Conservation (phyloP, 2,797 vertebrate genomes). For the Lithobates sylvaticus region DNA sequence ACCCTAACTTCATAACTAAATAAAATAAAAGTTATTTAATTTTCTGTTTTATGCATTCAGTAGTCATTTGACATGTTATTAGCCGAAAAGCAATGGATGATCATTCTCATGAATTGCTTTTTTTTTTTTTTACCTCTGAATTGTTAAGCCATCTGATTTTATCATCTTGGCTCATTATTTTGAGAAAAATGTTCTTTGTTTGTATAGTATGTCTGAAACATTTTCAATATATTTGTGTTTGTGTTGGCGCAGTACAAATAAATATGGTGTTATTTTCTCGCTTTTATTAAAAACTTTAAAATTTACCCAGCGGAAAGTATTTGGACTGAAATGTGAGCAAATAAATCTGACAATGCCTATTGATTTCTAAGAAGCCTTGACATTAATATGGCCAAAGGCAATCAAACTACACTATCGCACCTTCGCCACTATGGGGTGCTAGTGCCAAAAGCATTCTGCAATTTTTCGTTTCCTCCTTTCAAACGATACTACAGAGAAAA, state of each 20-base stretch:
- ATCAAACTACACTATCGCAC: not conserved
- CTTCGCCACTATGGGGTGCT: slow-evolving; percentile 46
- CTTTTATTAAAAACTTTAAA: not conserved
- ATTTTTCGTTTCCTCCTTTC: not conserved
- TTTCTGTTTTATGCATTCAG: not conserved
- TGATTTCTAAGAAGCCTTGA: not conserved
- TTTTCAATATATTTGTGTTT: not conserved
- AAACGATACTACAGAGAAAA: too few species aligned
- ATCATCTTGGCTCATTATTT: not conserved
- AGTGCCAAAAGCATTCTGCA: slow-evolving; percentile 11
- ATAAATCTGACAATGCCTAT: not conserved
- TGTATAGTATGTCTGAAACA: not conserved
- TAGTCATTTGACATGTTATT: not conserved
- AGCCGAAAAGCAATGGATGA: not conserved
- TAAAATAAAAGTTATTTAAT: not conserved
- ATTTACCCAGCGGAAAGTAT: not conserved
- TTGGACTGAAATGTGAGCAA: not conserved
- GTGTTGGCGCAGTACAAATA: not conserved
- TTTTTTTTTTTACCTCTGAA: not conserved
- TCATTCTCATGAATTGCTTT: not conserved
- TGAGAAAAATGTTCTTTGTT: not conserved
- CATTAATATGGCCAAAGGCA: not conserved
- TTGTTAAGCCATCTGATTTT: not conserved
- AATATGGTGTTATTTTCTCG: not conserved
- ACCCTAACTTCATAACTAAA: too few species aligned